A percentile compares a stretch with the other conserved stretches of the same genome.
Evolutionary conservation across 2,888 invertebrate species (phyloP).

Genomic region (Alviniconcha strummeri): DNA sequence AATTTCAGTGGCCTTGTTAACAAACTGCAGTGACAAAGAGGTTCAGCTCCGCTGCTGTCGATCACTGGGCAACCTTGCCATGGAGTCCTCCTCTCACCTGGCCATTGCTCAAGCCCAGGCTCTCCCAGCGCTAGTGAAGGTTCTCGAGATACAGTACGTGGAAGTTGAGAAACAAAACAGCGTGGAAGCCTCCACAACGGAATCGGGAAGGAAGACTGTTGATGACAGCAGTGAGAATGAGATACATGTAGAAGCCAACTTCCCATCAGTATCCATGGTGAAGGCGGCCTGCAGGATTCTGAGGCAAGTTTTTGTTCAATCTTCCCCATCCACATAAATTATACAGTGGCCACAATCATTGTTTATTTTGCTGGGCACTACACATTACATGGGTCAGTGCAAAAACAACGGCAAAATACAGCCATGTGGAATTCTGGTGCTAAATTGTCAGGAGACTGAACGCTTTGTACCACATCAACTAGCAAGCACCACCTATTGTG

Average conservation of each 20-base stretch:
- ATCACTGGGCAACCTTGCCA: slow-evolving; percentile 24
- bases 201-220: too few relatives aligned
- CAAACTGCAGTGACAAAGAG: slow-evolving; percentile 7
- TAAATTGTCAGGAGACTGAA: too few relatives aligned
- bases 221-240: not conserved
- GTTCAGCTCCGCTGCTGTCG: slow-evolving; percentile 30
- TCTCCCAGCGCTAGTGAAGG: slow-evolving; percentile 1
- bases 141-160: slow-evolving; percentile 10
- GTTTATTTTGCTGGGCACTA: too few relatives aligned
- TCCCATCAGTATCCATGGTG: slow-evolving; percentile 17
- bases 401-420: too few relatives aligned
- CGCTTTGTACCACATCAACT: too few relatives aligned
- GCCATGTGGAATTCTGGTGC: too few relatives aligned
- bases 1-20: slow-evolving; percentile 17
- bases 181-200: not conserved
- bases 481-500: too few relatives aligned
- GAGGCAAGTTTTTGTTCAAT: not conserved
- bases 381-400: too few relatives aligned
- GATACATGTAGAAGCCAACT: not conserved
- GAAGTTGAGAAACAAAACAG: not conserved
- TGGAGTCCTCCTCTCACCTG: not conserved
- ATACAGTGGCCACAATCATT: too few relatives aligned
- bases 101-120: slow-evolving; percentile 4
- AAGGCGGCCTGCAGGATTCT: slow-evolving; percentile 19
- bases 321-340: too few relatives aligned